These are phyloP conservation scores for Phaenicophaeus curvirostris DNA, from an alignment of 2,797 vertebrate genomes.

Conservation along the genomic window DNA sequence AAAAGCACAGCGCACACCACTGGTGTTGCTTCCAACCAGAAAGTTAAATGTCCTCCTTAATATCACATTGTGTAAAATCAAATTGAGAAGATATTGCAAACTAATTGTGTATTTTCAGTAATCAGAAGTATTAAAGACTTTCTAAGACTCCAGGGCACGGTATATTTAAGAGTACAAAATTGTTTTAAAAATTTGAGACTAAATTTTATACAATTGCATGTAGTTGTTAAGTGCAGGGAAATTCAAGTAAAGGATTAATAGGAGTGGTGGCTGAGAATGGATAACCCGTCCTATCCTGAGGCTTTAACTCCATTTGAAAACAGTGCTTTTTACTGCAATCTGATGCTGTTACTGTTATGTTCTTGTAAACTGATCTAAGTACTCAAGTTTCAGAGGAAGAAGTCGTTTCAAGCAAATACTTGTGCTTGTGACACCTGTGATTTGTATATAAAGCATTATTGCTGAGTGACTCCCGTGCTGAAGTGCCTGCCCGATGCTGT, in stretches of 20 bases:
- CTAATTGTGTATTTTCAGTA: not conserved
- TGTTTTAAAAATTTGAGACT: not conserved
- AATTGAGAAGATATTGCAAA: not conserved
- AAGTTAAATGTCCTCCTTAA: not conserved
- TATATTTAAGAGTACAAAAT: not conserved
- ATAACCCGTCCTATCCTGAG: fast-evolving
- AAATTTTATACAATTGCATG: not conserved
- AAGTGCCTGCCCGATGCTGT: not conserved
- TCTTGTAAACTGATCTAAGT: not conserved
- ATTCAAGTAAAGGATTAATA: not conserved
- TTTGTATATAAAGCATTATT: not conserved
- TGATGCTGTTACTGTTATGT: not conserved
- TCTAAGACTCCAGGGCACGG: not conserved
- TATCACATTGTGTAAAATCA: not conserved
- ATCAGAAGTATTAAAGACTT: not conserved
- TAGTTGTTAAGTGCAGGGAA: not conserved
- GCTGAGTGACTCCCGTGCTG: not conserved
- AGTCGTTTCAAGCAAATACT: not conserved
- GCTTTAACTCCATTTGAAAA: not conserved
- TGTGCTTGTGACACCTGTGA: not conserved
- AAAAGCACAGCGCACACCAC: not conserved
- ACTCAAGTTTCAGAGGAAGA: not conserved
- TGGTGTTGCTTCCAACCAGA: constrained; percentile 3
- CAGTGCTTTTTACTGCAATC: not conserved
- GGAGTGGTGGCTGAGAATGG: not conserved